A percentile compares a stretch with the other conserved stretches of the same genome.
phyloP scores from a whole-genome alignment of 2,888 invertebrate genomes.

The Ornithoptera alexandrae region DNA sequence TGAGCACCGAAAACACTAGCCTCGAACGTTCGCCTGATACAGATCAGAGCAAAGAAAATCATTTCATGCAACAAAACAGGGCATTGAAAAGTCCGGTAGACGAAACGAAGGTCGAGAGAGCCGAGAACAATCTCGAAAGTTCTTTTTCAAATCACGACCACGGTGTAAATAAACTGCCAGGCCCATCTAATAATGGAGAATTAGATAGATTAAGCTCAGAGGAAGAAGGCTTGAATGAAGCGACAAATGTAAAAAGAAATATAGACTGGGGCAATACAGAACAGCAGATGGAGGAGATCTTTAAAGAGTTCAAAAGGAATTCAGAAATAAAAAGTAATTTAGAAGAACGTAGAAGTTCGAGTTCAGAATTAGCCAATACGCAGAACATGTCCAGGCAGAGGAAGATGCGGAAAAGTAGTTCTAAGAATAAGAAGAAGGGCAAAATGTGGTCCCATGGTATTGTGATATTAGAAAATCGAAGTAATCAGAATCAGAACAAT shows the following conservation, averaged over 20 bases:
- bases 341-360: conserved; percentile 44
- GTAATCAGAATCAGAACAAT: conserved; percentile 51
- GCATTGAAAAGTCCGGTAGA: conserved; percentile 59
- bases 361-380: conserved; percentile 43
- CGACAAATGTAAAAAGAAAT: conserved; percentile 45
- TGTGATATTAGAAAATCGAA: conserved; percentile 66
- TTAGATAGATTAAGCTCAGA: conserved; percentile 54
- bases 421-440: conserved; percentile 59
- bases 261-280: conserved; percentile 49
- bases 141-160: conserved; percentile 55
- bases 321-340: conserved; percentile 51
- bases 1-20: conserved; percentile 87
- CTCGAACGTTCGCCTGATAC: conserved; percentile 82
- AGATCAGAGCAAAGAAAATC: conserved; percentile 66
- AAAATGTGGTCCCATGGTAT: conserved; percentile 70
- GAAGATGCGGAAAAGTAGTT: conserved; percentile 50
- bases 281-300: conserved; percentile 63
- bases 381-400: conserved; percentile 52
- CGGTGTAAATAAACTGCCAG: conserved; percentile 68
- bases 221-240: conserved; percentile 50
- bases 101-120: conserved; percentile 44
- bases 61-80: conserved; percentile 71
- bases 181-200: conserved; percentile 53
- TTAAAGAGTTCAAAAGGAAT: conserved; percentile 58
- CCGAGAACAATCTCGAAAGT: conserved; percentile 54